Conservation (phyloP, 1,140 invertebrate genomes). For the Protaetia brevitarsis region DNA sequence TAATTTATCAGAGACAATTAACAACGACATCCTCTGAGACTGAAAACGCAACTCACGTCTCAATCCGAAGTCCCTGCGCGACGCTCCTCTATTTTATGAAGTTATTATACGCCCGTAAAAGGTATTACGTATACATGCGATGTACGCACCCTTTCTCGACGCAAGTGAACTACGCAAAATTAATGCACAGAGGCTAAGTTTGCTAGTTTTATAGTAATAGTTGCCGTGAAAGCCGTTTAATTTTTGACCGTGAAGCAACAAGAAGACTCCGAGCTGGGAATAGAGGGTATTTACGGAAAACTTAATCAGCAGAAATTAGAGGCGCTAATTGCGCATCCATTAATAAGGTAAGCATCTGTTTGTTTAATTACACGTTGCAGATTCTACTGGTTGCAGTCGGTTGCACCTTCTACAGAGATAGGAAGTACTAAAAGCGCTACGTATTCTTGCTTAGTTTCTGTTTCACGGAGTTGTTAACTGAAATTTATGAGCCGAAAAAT, state of each 20-base stretch:
- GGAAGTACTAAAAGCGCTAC: too few relatives aligned
- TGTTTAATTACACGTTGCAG: not conserved
- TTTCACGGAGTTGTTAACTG: too few relatives aligned
- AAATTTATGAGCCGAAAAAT: too few relatives aligned
- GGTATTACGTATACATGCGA: not conserved
- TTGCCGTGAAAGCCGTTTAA: conserved; percentile 17
- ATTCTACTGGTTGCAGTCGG: too few relatives aligned
- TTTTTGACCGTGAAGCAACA: conserved; percentile 6
- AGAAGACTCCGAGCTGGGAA: not conserved
- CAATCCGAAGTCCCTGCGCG: too few relatives aligned
- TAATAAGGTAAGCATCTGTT: conserved; percentile 18
- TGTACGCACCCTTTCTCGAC: not conserved
- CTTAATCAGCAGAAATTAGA: conserved; percentile 20
- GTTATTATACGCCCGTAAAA: conserved; percentile 27
- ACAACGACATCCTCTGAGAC: conserved; percentile 30
- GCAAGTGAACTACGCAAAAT: conserved; percentile 5
- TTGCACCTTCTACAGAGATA: too few relatives aligned
- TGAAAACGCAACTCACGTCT: conserved; percentile 31
- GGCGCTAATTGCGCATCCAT: not conserved
- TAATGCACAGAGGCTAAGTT: not conserved
- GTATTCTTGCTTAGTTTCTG: too few relatives aligned
- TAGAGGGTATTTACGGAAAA: conserved; percentile 11
- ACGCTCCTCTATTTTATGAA: conserved; percentile 35
- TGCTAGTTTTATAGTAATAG: conserved; percentile 12
- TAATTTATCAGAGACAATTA: conserved; percentile 38